Percentiles rank a stretch among this genome's conserved stretches.
Evolutionary conservation across 2,888 invertebrate genomes (phyloP).

Genomic region (Oscheius sp.): DNA sequence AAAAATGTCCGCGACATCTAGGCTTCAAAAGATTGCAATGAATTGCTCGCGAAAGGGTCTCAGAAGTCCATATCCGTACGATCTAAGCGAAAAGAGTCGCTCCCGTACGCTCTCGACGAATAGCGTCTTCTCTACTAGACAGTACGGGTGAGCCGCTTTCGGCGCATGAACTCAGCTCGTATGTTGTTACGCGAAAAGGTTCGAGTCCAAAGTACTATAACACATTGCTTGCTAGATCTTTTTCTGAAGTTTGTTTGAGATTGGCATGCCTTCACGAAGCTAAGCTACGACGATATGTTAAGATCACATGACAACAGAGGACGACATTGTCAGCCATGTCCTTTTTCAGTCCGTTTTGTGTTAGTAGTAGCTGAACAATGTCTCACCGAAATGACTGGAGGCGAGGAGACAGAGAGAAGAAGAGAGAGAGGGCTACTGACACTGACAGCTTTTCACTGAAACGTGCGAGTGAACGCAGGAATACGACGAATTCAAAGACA

Average conservation of each 20-base stretch:
- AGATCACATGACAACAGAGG: constrained; percentile 5
- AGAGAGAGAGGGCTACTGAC: constrained; percentile 21
- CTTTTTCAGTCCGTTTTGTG: background rate
- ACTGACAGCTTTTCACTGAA: constrained; percentile 37
- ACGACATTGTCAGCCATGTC: constrained; percentile 16
- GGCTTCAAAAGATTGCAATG: too few relatives aligned
- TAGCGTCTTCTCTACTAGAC: too few relatives aligned
- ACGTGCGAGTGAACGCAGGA: constrained; percentile 36
- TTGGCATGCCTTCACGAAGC: background rate
- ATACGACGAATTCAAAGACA: background rate
- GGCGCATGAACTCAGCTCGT: too few relatives aligned
- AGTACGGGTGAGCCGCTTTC: too few relatives aligned
- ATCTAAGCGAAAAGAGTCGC: too few relatives aligned
- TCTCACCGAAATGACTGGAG: constrained; percentile 27
- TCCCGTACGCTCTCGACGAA: too few relatives aligned
- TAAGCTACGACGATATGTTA: background rate
- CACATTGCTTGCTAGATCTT: too few relatives aligned
- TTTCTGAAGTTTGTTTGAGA: background rate
- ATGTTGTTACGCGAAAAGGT: too few relatives aligned
- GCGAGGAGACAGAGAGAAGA: constrained; percentile 17
- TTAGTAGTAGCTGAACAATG: constrained; percentile 27
- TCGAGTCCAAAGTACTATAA: too few relatives aligned
- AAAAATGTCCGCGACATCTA: too few relatives aligned
- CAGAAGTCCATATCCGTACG: too few relatives aligned
- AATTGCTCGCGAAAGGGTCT: too few relatives aligned